Conservation (phyloP, 2,797 vertebrate genomes). For the Sebastes iracundus region DNA sequence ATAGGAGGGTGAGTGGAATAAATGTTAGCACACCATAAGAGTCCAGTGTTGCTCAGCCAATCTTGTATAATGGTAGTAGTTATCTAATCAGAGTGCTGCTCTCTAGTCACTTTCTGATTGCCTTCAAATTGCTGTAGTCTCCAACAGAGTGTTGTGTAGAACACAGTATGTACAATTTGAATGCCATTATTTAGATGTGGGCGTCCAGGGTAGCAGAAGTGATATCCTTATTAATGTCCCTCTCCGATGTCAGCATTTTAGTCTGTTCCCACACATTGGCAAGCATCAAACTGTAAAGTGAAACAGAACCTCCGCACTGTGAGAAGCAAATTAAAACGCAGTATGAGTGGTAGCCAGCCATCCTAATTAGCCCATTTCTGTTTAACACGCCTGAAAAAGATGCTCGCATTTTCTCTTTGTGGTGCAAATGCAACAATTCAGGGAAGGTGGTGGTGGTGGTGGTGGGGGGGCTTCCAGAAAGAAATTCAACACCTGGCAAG, state of each 20-base stretch:
- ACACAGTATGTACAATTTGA: constrained; percentile 56
- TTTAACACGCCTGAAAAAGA: constrained; percentile 31
- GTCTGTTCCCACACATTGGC: constrained; percentile 39
- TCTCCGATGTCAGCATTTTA: constrained; percentile 50
- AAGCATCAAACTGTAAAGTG: constrained; percentile 55
- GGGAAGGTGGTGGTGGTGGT: neutral
- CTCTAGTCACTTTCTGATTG: constrained; percentile 47
- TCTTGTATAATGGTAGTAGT: constrained; percentile 22
- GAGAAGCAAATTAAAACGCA: constrained; percentile 62
- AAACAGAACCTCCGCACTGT: constrained; percentile 37
- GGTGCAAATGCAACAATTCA: constrained; percentile 50
- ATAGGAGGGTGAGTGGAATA: neutral
- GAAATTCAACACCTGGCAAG: constrained; percentile 51
- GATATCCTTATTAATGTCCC: constrained; percentile 62
- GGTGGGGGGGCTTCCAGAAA: neutral
- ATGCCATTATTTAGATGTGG: constrained; percentile 55
- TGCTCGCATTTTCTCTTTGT: constrained; percentile 19
- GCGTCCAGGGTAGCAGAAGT: constrained; percentile 32
- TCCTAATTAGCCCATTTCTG: constrained; percentile 59
- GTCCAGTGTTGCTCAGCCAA: constrained; percentile 12
- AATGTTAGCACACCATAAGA: constrained; percentile 16
- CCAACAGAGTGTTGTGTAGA: constrained; percentile 45
- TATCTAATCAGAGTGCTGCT: constrained; percentile 51
- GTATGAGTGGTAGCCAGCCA: constrained; percentile 35
- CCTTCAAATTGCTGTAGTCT: constrained; percentile 51